A percentile compares a stretch with the other conserved stretches of the same genome.
Evolutionary conservation across 1,140 invertebrate genomes (phyloP).

Genomic region (Lethrus apterus): DNA sequence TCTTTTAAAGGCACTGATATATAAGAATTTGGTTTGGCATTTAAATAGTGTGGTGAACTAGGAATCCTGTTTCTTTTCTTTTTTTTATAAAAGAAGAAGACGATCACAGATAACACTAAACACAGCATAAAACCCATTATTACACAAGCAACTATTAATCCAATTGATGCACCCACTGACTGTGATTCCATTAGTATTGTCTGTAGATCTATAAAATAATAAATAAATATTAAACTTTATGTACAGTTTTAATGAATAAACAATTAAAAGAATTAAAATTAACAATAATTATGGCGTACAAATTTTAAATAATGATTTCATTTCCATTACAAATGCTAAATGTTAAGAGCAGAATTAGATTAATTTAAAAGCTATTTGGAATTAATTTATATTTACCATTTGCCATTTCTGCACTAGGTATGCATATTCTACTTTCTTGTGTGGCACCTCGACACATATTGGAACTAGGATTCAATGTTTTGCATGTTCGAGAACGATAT

Average conservation of each 20-base stretch:
- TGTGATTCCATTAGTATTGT: not conserved
- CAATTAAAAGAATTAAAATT: not conserved
- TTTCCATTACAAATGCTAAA: conserved; percentile 36
- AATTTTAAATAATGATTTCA: conserved; percentile 16
- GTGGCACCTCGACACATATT: conserved; percentile 59
- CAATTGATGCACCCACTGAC: not conserved
- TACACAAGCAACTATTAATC: conserved; percentile 30
- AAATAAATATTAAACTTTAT: too few relatives aligned
- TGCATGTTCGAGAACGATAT: conserved; percentile 55
- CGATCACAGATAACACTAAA: conserved; percentile 20
- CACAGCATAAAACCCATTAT: conserved; percentile 44
- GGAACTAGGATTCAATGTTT: conserved; percentile 42
- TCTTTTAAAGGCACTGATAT: conserved; percentile 63
- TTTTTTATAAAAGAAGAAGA: conserved; percentile 25
- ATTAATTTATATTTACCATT: conserved; percentile 28
- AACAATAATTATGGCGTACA: not conserved
- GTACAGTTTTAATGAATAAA: too few relatives aligned
- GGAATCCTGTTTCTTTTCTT: conserved; percentile 50
- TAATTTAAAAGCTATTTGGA: not conserved
- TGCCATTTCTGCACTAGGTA: conserved; percentile 34
- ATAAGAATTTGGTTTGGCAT: conserved; percentile 71
- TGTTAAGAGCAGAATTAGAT: not conserved
- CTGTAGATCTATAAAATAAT: not conserved
- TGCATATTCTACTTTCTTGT: conserved; percentile 57
- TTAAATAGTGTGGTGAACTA: conserved; percentile 68